These are phyloP conservation scores for Tridacna gigas DNA, from an alignment of 2,888 invertebrate species.

Conservation along the genomic window DNA sequence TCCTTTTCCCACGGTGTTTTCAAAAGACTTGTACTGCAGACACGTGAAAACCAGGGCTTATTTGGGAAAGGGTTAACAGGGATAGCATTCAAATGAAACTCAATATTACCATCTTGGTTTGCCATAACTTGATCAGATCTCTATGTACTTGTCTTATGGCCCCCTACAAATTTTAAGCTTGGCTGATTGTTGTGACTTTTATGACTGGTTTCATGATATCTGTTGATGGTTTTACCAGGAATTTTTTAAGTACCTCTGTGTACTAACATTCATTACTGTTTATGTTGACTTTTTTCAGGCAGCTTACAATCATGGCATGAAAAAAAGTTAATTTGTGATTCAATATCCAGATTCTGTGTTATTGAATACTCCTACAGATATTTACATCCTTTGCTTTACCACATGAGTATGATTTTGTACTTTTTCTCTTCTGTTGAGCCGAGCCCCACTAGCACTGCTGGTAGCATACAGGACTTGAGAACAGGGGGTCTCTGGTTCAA, in stretches of 20 bases:
- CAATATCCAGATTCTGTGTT: no score
- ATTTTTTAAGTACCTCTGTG: not conserved
- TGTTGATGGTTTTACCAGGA: slow-evolving; percentile 14
- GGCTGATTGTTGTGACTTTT: slow-evolving; percentile 22
- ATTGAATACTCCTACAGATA: no score
- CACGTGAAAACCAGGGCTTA: no score
- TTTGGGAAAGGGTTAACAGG: no score
- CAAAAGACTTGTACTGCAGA: no score
- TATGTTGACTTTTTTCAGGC: slow-evolving; percentile 13
- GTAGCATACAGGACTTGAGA: no score
- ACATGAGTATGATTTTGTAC: no score
- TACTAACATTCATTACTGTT: slow-evolving; percentile 1
- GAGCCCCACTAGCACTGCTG: no score
- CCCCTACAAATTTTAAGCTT: slow-evolving; percentile 15
- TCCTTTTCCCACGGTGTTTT: no score
- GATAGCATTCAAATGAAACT: not conserved
- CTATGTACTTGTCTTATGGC: not conserved
- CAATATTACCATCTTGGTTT: not conserved
- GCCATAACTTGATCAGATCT: not conserved
- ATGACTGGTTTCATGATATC: slow-evolving; percentile 5
- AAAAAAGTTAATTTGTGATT: not conserved
- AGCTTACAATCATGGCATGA: not conserved
- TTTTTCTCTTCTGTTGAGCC: no score
- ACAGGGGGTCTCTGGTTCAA: no score
- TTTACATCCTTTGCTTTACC: no score